phyloP scores from a whole-genome alignment of 2,888 invertebrate species.

The Campoplex nolae region DNA sequence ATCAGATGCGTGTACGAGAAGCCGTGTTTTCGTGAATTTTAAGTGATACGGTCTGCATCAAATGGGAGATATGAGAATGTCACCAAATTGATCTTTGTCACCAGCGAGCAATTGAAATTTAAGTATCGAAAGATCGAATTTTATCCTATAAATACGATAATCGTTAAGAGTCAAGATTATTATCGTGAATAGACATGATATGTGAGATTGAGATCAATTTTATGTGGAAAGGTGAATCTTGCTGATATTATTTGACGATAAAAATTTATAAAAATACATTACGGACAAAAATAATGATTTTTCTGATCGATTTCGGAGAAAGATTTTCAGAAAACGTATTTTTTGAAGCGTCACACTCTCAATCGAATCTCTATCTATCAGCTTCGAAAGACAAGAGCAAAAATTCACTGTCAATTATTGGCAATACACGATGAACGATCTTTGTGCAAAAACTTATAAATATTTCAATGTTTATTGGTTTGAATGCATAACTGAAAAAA shows the following conservation, averaged over 20 bases:
- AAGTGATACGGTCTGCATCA: constrained; percentile 5
- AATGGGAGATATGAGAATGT: not conserved
- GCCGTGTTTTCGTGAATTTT: constrained; percentile 2
- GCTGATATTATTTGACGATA: not conserved
- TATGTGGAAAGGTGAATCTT: not conserved
- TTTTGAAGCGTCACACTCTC: not conserved
- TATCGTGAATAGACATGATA: constrained; percentile 1
- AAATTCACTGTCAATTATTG: not conserved
- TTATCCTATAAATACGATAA: not conserved
- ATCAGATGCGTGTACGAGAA: not conserved
- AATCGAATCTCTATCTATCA: not conserved
- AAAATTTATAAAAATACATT: not conserved
- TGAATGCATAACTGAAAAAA: not conserved
- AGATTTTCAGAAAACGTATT: not conserved
- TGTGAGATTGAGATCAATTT: not conserved
- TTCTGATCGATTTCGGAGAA: not conserved
- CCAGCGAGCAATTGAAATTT: constrained; percentile 6
- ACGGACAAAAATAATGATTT: not conserved
- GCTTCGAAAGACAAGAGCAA: not conserved
- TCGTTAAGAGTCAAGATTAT: not conserved
- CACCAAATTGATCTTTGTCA: not conserved
- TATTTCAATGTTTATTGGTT: not conserved
- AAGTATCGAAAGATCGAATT: constrained; percentile 1
- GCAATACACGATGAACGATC: not conserved
- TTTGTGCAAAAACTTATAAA: not conserved